Evolutionary conservation across 2,797 vertebrate genomes (phyloP).

Genomic region (Amblyraja radiata): DNA sequence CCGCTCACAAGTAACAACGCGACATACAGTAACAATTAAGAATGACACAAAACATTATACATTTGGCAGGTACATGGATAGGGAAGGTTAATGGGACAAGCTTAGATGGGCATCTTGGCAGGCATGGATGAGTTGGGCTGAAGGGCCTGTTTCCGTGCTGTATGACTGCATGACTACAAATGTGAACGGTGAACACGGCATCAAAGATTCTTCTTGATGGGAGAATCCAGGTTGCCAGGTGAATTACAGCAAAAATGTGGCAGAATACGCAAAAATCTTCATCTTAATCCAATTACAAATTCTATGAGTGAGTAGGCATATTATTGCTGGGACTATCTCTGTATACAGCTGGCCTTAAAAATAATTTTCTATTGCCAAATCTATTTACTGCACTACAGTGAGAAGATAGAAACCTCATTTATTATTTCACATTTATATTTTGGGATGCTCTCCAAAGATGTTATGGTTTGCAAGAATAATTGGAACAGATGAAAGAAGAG

Average conservation of each 20-base stretch:
- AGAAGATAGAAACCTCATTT: background rate
- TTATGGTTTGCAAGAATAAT: constrained; percentile 31
- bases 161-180: too few species aligned
- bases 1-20: too few species aligned
- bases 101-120: too few species aligned
- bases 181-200: background rate
- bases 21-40: too few species aligned
- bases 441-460: background rate
- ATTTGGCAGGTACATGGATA: too few species aligned
- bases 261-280: background rate
- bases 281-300: background rate
- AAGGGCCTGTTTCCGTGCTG: too few species aligned
- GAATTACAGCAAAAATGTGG: background rate
- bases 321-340: background rate
- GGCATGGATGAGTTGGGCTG: too few species aligned
- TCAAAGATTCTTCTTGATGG: background rate
- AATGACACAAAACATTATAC: too few species aligned
- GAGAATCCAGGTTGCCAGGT: background rate
- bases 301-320: background rate
- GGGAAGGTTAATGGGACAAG: too few species aligned
- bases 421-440: background rate
- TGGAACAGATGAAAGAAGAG: constrained; percentile 3
- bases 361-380: constrained; percentile 12
- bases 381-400: background rate
- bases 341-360: background rate